phyloP scores from a whole-genome alignment of 1,140 invertebrate species.

The Trachymyrmex cornetzi region DNA sequence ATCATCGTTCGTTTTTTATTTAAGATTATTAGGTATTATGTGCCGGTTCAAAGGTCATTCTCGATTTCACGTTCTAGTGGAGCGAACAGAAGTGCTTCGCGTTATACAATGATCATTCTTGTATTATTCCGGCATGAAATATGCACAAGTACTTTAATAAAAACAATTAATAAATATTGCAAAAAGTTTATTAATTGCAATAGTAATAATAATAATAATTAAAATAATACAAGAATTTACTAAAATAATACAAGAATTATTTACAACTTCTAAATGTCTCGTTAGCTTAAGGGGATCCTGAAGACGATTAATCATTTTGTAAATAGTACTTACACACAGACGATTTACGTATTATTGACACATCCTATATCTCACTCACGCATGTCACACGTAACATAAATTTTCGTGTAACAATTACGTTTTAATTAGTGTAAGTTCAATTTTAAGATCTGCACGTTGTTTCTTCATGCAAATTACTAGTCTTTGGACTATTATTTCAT shows the following conservation, averaged over 20 bases:
- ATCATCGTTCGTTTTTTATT: constrained; percentile 39
- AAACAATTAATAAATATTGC: not conserved
- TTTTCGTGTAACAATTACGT: no score
- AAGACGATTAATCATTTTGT: no score
- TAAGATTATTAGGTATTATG: constrained; percentile 40
- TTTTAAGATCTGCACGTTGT: no score
- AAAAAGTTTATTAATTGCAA: not conserved
- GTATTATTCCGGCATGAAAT: not conserved
- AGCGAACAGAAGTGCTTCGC: not conserved
- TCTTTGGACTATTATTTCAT: no score
- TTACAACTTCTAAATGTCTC: not conserved
- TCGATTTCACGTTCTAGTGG: not conserved
- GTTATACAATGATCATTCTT: not conserved
- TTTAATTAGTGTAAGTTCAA: no score
- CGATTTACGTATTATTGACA: no score
- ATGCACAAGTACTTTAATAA: not conserved
- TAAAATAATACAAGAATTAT: constrained; percentile 3
- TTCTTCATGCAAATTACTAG: no score
- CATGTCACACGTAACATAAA: no score
- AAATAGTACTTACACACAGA: no score
- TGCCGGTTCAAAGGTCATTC: constrained; percentile 41
- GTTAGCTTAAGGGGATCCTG: no score
- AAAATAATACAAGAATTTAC: constrained; percentile 2
- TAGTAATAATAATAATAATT: constrained; percentile 7
- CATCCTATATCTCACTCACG: no score